phyloP scores from a whole-genome alignment of 2,113 vertebrate species.

The Lepidothrix coronata region DNA sequence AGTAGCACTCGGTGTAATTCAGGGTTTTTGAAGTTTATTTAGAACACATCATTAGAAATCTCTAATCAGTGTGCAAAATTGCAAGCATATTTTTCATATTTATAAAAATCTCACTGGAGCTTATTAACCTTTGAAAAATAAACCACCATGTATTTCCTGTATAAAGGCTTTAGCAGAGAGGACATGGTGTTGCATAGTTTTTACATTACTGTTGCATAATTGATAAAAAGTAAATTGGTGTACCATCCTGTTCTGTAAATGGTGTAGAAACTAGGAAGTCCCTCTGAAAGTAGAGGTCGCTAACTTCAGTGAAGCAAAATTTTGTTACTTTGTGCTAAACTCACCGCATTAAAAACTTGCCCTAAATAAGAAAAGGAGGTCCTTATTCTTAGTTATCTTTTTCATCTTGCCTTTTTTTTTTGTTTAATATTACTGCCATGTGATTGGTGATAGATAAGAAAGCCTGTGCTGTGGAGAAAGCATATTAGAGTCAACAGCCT shows the following conservation, averaged over 20 bases:
- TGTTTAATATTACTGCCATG: not conserved
- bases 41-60: not conserved
- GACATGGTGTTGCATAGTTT: not conserved
- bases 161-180: not conserved
- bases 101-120: not conserved
- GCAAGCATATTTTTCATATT: not conserved
- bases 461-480: not conserved
- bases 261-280: not conserved
- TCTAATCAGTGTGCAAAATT: not conserved
- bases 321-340: not conserved
- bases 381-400: not conserved
- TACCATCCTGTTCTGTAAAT: not conserved
- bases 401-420: not conserved
- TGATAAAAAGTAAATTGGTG: not conserved
- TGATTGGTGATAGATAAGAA: not conserved
- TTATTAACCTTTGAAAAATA: not conserved
- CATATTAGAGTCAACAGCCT: not conserved
- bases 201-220: not conserved
- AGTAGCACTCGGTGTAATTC: not conserved
- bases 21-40: conserved; percentile 15
- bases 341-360: not conserved
- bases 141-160: not conserved
- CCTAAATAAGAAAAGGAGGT: not conserved
- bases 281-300: not conserved
- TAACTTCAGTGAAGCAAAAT: not conserved